Evolutionary conservation across 2,797 vertebrate species (phyloP).

Genomic region (Carduelis carduelis): DNA sequence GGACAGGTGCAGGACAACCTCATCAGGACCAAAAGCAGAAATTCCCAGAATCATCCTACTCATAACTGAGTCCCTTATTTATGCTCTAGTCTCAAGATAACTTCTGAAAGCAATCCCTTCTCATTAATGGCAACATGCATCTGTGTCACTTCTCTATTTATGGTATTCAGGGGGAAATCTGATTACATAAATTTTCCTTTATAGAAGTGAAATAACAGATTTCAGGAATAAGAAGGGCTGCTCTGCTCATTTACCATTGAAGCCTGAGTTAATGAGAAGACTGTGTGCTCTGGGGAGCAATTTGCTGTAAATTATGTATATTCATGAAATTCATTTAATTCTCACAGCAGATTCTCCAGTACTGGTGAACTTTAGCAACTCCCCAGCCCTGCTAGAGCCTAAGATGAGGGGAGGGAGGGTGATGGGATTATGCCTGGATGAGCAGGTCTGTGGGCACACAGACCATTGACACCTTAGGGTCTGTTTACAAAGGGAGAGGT

Average conservation of each 20-base stretch:
- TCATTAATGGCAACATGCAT: neutral
- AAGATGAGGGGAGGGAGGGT: neutral
- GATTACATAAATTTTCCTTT: neutral
- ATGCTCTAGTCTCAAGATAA: neutral
- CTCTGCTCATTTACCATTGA: neutral
- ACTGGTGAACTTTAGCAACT: neutral
- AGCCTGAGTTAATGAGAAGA: neutral
- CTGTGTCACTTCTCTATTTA: neutral
- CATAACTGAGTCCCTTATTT: neutral
- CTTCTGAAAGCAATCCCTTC: conserved; percentile 10
- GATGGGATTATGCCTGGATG: neutral
- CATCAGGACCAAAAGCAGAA: neutral
- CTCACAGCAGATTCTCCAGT: neutral
- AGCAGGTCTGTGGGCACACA: neutral
- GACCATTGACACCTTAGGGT: neutral
- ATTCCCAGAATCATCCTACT: neutral
- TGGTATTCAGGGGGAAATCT: neutral
- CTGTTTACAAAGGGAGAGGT: neutral
- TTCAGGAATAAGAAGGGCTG: neutral
- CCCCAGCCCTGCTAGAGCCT: neutral
- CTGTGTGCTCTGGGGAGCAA: neutral
- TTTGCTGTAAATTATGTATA: neutral
- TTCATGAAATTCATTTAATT: neutral
- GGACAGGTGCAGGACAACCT: neutral
- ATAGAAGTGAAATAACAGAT: neutral